Conservation (phyloP, 2,888 invertebrate genomes). For the Caradrina kadenii region DNA sequence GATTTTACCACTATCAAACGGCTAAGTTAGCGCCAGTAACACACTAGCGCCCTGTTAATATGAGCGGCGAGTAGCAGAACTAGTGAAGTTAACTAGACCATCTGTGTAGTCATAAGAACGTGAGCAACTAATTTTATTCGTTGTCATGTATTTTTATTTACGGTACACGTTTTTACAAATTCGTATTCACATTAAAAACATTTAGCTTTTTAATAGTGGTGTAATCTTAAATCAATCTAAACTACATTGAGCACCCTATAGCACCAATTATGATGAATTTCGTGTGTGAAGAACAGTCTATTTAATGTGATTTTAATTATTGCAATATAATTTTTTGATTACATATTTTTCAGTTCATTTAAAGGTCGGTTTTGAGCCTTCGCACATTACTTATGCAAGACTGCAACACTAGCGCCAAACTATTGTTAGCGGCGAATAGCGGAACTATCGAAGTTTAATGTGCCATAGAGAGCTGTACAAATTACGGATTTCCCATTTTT, state of each 20-base stretch:
- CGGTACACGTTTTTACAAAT: neutral
- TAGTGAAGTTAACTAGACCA: neutral
- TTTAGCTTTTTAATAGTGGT: constrained; percentile 31
- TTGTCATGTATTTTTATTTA: neutral
- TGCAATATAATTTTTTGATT: constrained; percentile 28
- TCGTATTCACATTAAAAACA: neutral
- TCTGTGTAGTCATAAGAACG: too few relatives aligned
- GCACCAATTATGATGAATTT: constrained; percentile 76
- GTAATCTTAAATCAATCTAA: constrained; percentile 42
- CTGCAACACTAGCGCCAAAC: neutral
- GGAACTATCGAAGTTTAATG: neutral
- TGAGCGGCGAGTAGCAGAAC: constrained; percentile 34
- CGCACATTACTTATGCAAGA: neutral
- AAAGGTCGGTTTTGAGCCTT: neutral
- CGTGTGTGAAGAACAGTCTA: constrained; percentile 38
- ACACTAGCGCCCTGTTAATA: constrained; percentile 14
- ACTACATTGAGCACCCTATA: constrained; percentile 79
- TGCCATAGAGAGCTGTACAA: neutral
- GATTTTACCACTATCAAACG: constrained; percentile 47
- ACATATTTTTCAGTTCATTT: neutral
- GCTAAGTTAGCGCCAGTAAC: neutral
- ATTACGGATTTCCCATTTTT: neutral
- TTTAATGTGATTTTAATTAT: constrained; percentile 41
- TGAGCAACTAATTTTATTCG: neutral
- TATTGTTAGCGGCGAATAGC: constrained; percentile 6